Base-by-base conservation (phyloP, 1,140 invertebrate species). In the Anastatus disparis region DNA sequence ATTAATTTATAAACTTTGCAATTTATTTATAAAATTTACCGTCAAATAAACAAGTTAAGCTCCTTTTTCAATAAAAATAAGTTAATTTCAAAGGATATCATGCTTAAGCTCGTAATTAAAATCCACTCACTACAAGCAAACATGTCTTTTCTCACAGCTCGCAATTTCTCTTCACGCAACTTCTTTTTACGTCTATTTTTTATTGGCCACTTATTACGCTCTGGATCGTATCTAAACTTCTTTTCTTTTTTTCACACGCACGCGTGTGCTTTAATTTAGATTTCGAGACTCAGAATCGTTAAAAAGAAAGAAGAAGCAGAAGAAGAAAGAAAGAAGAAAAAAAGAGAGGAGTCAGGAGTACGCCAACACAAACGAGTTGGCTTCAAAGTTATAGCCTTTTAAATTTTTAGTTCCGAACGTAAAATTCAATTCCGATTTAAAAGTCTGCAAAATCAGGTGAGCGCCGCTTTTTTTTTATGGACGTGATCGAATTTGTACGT, bases 341-440 rank as follows among this genome's bases (percentile, higher is more conserved):
- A n/a, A n/a, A 17, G 52, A n/a, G n/a, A 56, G 29, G 27, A 13
- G 17, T 22, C n/a, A 20, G 24, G 50, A 26, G 13, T 26, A 50
- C 13, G 24, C 50, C 3, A 10, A 24, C n/a, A n/a, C n/a, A n/a
- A n/a, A n/a, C n/a, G n/a, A n/a, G n/a, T n/a, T 26, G 22, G 13
- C 8, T 2, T 55, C 13, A 17, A 20, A 35, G 29, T 56, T 56
- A 56, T 35, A 7, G 29, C 53, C 53, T 56, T 56, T 55, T 55
- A 55, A 29, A 35, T 31, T 55, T 56, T 56, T 56, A 56, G 29
- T 15, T 35, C 27, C 27, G 15, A 31, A n/a, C 53, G 53, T 56
- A 35, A 56, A 56, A 56, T 56, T 56, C 53, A 56, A 56, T 56
- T 27, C 53, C 55, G 35, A 42, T 58, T 10, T 7, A 6, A 42